phyloP scores from a whole-genome alignment of 2,888 invertebrate genomes.

The Phorcus lineatus region DNA sequence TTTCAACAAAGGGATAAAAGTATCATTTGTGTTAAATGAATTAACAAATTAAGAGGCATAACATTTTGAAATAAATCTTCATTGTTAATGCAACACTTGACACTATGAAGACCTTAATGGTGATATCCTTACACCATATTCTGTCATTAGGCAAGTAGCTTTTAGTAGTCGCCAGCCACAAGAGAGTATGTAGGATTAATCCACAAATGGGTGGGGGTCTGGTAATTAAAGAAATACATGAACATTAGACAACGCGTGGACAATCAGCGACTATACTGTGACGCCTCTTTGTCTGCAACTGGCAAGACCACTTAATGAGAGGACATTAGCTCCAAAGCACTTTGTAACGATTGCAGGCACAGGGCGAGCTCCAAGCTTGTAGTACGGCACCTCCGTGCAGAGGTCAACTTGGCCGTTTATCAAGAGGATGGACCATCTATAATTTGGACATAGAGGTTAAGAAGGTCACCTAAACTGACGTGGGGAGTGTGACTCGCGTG shows the following conservation, averaged over 20 bases:
- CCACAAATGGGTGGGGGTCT: background rate
- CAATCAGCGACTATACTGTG: background rate
- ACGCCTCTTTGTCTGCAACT: constrained; percentile 1
- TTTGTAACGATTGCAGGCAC: background rate
- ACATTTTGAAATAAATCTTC: background rate
- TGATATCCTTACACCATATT: background rate
- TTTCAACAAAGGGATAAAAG: background rate
- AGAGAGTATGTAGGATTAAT: background rate
- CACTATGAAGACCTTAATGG: background rate
- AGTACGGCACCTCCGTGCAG: background rate
- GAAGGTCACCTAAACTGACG: no score
- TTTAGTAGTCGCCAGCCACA: background rate
- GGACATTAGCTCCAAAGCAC: background rate
- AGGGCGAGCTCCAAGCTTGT: background rate
- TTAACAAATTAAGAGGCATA: background rate
- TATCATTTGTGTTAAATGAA: background rate
- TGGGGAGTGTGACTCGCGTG: no score
- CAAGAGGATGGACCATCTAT: background rate
- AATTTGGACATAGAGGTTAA: background rate
- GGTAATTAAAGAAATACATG: constrained; percentile 6
- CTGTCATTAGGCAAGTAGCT: background rate
- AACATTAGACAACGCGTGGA: background rate
- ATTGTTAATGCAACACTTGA: background rate
- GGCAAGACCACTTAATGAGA: background rate
- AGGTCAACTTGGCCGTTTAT: background rate